phyloP scores from a whole-genome alignment of 2,113 vertebrate species.

The Hirundichthys speculiger region DNA sequence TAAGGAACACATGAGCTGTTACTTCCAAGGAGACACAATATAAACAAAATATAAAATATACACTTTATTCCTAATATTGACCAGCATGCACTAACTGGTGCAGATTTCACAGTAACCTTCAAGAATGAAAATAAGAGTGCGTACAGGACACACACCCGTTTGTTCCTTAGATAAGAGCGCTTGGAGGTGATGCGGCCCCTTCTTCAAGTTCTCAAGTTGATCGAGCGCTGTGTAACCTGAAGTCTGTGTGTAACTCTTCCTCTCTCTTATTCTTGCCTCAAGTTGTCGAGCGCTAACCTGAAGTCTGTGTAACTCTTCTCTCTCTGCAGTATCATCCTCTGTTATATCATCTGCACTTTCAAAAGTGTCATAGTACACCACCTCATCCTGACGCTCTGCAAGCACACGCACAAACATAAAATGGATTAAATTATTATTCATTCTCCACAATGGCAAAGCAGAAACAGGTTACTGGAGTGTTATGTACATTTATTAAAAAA shows the following conservation, averaged over 20 bases:
- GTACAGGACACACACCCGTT: constrained; percentile 84
- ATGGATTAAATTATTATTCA: background rate
- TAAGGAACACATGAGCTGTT: too few relatives aligned
- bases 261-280: too few relatives aligned
- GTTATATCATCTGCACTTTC: constrained; percentile 96
- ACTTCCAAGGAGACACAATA: too few relatives aligned
- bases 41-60: constrained; percentile 5
- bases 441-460: background rate
- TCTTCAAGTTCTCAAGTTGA: too few relatives aligned
- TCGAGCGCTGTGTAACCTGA: too few relatives aligned
- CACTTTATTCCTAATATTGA: background rate
- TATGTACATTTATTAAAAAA: background rate
- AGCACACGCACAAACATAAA: constrained; percentile 17
- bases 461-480: background rate
- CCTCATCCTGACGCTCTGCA: constrained; percentile 87
- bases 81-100: too few relatives aligned
- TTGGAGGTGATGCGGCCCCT: constrained; percentile 95
- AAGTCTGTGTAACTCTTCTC: constrained; percentile 88
- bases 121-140: background rate
- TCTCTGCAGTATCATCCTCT: constrained; percentile 82
- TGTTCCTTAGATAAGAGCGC: constrained; percentile 97
- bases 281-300: constrained; percentile 92
- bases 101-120: background rate
- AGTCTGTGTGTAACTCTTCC: too few relatives aligned
- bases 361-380: constrained; percentile 95